phyloP scores from a whole-genome alignment of 1,140 invertebrate species.

The Pseudomyrmex sp. region DNA sequence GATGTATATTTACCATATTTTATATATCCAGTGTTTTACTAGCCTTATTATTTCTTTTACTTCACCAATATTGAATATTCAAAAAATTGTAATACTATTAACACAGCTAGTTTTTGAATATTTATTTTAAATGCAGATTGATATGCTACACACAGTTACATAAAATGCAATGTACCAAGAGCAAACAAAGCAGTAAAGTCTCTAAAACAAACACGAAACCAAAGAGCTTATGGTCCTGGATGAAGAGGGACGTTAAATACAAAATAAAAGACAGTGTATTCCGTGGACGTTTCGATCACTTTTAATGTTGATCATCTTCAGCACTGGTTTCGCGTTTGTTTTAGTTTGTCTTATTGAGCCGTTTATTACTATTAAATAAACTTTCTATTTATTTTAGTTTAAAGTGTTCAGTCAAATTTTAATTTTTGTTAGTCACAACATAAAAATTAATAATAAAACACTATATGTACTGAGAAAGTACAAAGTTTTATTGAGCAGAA shows the following conservation, averaged over 20 bases:
- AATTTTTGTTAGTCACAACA: neutral
- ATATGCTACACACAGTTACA: neutral
- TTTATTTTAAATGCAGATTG: slow-evolving; percentile 16
- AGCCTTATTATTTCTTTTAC: too few relatives aligned
- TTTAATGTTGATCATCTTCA: too few relatives aligned
- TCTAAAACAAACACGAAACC: too few relatives aligned
- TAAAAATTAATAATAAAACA: neutral
- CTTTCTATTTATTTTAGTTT: neutral
- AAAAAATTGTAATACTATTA: neutral
- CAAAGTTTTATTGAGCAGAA: neutral
- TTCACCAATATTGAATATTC: neutral
- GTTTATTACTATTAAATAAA: neutral
- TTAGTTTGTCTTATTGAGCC: too few relatives aligned
- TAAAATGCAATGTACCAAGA: neutral
- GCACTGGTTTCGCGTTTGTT: too few relatives aligned
- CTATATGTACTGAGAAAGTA: slow-evolving; percentile 1
- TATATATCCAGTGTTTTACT: too few relatives aligned
- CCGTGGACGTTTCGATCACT: too few relatives aligned
- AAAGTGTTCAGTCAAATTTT: neutral
- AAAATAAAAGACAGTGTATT: too few relatives aligned
- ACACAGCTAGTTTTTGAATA: neutral
- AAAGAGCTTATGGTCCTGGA: too few relatives aligned
- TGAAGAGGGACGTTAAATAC: too few relatives aligned
- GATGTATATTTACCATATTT: too few relatives aligned
- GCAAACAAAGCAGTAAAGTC: neutral